Evolutionary conservation across 2,797 vertebrate species (phyloP), one percentile per base, ranked within the genome.

Genomic region (Leptatherina wallacei): DNA sequence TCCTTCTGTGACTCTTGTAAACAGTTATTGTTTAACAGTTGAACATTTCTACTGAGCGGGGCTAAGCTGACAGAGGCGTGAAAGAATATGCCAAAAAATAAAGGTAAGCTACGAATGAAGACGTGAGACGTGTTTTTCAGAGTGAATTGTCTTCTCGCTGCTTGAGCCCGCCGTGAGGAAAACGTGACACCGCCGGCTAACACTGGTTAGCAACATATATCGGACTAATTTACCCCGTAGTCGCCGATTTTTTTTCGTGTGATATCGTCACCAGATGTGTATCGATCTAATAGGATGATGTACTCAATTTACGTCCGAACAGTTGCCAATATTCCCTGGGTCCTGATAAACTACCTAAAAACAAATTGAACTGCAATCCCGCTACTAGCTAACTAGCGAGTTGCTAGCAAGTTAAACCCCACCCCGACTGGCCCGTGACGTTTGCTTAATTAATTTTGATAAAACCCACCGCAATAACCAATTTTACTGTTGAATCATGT

Each of bases 81-180:
- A 87, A 73, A 82, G 78, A 95, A 93, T 68, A 95, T 95, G 94
- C 94, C 94, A 82, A 95, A 95, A 70, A 95, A 95, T 85, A 95
- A 95, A 95, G 94, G 94, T 94, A 78, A 81, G 86, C 14, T 0
- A 0, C n/a, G 3, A 38, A 1, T 4, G 5, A 30, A 36, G 11
- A 12, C 13, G 6, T 18, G 40, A 20, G 44, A 0, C 20, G 20
- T 20, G 16, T 20, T 42, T 22, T 65, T 10, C 2, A 4, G 3
- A 24, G 24, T 10, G 54, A 30, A 70, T 72, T 42, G 61, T 76
- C n/a, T 65, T 40, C 0, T 47, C 52, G 74, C 38, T 56, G 18
- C 40, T 65, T 24, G 32, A 79, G 65, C 75, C 47, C 84, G 84
- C 82, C 81, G 83, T 18, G 47, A 33, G 65, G 52, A 88, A 91